Percentiles rank a stretch among this genome's conserved stretches.
These are phyloP conservation scores for Tubulanus polymorphus DNA, from an alignment of 2,888 invertebrate genomes.

Conservation along the genomic window DNA sequence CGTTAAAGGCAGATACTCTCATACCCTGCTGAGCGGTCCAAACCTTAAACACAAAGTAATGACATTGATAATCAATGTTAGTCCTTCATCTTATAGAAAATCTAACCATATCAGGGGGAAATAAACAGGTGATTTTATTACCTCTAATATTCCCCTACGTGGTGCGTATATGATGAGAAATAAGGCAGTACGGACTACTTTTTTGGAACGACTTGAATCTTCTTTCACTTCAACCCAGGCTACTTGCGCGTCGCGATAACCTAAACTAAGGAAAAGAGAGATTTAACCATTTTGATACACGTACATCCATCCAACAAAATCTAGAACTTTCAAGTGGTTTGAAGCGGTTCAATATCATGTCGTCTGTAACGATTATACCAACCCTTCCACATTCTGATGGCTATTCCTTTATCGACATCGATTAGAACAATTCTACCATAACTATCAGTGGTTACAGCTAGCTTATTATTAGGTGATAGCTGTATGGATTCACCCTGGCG, in stretches of 20 bases:
- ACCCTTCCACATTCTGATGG: slow-evolving; percentile 84
- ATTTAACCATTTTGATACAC: too few relatives aligned
- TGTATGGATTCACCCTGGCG: slow-evolving; percentile 72
- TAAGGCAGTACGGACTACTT: slow-evolving; percentile 56
- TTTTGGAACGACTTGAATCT: slow-evolving; percentile 27
- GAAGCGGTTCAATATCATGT: too few relatives aligned
- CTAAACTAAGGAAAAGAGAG: too few relatives aligned
- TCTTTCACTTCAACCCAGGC: slow-evolving; percentile 84
- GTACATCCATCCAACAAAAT: too few relatives aligned
- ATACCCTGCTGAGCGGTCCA: slow-evolving; percentile 87
- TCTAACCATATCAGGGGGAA: too few relatives aligned
- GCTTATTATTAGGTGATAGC: slow-evolving; percentile 72
- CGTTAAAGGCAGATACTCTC: slow-evolving; percentile 85
- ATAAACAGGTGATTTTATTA: too few relatives aligned
- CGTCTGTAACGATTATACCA: too few relatives aligned
- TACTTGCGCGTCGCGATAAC: slow-evolving; percentile 92
- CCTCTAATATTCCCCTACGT: slow-evolving; percentile 85
- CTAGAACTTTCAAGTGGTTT: too few relatives aligned
- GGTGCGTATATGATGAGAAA: slow-evolving; percentile 93
- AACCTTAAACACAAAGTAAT: slow-evolving; percentile 52
- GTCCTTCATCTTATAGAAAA: neutral
- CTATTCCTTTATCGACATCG: slow-evolving; percentile 74
- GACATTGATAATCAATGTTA: neutral
- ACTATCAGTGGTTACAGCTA: slow-evolving; percentile 79
- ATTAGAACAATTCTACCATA: slow-evolving; percentile 83